Evolutionary conservation across 2,888 invertebrate species (phyloP), one percentile per base, ranked within the genome.

Genomic region (Andrena minutula): DNA sequence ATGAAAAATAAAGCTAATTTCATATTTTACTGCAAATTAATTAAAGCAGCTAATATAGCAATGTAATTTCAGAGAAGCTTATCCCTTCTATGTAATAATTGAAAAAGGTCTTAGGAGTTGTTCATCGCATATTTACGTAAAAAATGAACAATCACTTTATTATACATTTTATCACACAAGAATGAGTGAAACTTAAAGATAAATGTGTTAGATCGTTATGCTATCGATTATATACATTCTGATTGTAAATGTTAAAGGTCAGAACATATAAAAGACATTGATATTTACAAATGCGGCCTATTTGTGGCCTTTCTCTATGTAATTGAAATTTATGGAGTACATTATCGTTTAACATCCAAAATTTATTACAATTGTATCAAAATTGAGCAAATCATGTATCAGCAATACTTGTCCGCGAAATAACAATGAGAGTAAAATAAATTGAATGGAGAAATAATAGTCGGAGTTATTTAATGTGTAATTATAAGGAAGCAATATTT

Each of bases 321-420:
- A 56, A 28, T 76, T 30, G 47, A 69, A 73, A 64, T 58, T 53
- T 61, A 73, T 23, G 32, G 56, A 68, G 56, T 77, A 74, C 61
- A 61, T 66, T 73, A 71, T 66, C 8, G 28, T 66, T 65, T 66
- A 63, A 73, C 61, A 77, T 79, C 23, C 28, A 58, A 58, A 72
- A 71, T 79, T 73, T 68, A 74, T 72, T 83, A 73, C 60, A 78
- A 63, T 47, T 65, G 75, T 87, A 83, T 76, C 32, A 82, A 88
- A 86, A 82, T 88, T 88, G 86, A 88, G 88, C 86, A 86, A 88
- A 83, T 88, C 30, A 87, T 85, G 78, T 51, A 75, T 73, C 64
- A 83, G 73, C 47, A 64, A 76, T 49, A 51, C 53, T 79, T 8
- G 51, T 32, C 30, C 10, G 51, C n/a, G 51, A 65, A 70, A 16